Evolutionary conservation across 2,113 vertebrate genomes (phyloP).

Genomic region (Dasypus novemcinctus): DNA sequence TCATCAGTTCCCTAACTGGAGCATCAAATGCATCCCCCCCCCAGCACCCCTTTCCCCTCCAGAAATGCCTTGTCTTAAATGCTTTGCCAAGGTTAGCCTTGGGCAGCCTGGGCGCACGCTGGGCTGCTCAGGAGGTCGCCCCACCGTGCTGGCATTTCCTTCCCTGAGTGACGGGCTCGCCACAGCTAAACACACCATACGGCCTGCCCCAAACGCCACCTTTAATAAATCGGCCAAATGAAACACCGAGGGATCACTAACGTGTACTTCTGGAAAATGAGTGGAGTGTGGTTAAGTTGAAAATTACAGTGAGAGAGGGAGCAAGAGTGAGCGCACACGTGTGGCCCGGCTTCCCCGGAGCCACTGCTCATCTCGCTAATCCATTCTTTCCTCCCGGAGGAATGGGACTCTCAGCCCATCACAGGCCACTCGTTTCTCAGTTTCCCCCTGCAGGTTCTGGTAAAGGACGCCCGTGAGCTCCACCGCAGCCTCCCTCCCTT

Average conservation of each 20-base stretch:
- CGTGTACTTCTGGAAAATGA: conserved; percentile 24
- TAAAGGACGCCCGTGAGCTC: neutral
- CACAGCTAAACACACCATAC: conserved; percentile 60
- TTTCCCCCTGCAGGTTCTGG: neutral
- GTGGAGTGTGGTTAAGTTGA: conserved; percentile 46
- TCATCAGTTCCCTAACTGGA: neutral
- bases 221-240: conserved; percentile 67
- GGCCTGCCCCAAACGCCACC: neutral
- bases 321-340: neutral
- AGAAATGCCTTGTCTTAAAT: neutral
- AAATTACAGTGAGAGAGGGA: conserved; percentile 27
- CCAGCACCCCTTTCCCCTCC: too few relatives aligned
- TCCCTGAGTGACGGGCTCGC: conserved; percentile 46
- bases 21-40: neutral
- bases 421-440: neutral
- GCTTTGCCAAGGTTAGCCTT: neutral
- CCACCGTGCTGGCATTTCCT: conserved; percentile 35
- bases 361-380: neutral
- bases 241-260: conserved; percentile 34
- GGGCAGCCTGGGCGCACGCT: neutral
- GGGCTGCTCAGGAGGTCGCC: conserved; percentile 8
- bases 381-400: conserved; percentile 4
- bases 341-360: conserved; percentile 16
- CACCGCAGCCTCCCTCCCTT: neutral
- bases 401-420: neutral